These are phyloP conservation scores for Listrodromus nycthemerus DNA, from an alignment of 2,888 invertebrate genomes.

Conservation along the genomic window DNA sequence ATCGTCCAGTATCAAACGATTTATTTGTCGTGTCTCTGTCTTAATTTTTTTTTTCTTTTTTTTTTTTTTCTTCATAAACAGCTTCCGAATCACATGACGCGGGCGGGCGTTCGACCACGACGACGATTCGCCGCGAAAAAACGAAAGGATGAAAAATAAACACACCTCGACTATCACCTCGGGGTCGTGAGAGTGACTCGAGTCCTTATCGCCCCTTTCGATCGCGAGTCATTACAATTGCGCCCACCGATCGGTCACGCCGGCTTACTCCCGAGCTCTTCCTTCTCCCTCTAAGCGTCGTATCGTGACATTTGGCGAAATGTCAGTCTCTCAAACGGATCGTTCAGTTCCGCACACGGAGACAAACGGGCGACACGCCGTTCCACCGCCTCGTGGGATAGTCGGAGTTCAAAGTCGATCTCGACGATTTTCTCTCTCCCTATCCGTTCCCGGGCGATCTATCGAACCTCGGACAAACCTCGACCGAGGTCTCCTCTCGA, in stretches of 20 bases:
- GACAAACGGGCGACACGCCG: conserved; percentile 24
- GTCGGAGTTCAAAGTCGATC: conserved; percentile 17
- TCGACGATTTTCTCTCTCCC: not conserved
- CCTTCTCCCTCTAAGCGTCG: conserved; percentile 2
- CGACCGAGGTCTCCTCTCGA: not conserved
- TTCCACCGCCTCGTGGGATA: not conserved
- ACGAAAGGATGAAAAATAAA: conserved; percentile 25
- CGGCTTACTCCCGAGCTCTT: conserved; percentile 46
- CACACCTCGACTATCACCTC: conserved; percentile 32
- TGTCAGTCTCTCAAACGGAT: conserved; percentile 56
- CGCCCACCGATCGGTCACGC: conserved; percentile 64
- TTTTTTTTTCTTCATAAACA: not conserved
- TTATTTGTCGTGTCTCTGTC: no score
- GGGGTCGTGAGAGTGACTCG: conserved; percentile 61
- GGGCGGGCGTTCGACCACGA: conserved; percentile 29
- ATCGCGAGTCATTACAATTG: conserved; percentile 67
- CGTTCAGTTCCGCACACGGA: conserved; percentile 59
- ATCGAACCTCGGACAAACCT: conserved; percentile 1
- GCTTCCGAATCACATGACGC: conserved; percentile 28
- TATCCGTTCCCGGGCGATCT: conserved; percentile 1
- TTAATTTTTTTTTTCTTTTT: not conserved
- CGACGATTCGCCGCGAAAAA: conserved; percentile 41
- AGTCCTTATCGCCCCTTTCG: conserved; percentile 64
- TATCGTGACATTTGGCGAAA: conserved; percentile 64
- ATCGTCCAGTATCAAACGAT: not conserved